Base-by-base conservation (phyloP, 2,797 vertebrate species). In the Glyptemys insculpta region DNA sequence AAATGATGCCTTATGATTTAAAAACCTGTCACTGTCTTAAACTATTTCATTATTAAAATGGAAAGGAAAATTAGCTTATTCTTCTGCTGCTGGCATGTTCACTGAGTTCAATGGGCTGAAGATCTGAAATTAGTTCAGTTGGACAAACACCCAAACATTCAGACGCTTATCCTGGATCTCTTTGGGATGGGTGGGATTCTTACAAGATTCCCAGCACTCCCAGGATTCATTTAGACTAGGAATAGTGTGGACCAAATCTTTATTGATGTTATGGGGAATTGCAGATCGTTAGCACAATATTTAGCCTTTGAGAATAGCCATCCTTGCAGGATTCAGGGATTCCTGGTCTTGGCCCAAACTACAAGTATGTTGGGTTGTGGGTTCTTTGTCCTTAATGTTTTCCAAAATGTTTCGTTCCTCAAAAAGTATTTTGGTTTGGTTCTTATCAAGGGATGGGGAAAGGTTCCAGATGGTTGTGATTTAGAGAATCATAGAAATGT, bases 1-100 rank as follows among this genome's bases (percentile, higher is more conserved):
- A 89, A 44, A 25, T 72, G 81, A 86, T 92, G 79, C 52, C 53
- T 89, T 81, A 81, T 78, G 87, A 41, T 93, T 91, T 78, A 88
- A 57, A 59, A 80, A 47, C 1, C 2, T 52, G 25, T 76, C 79
- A 78, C 47, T 52, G 15, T 84, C 62, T 91, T 94, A 92, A 92
- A 85, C 81, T 83, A 65, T 85, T 95, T 96, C 76, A 56, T 59
- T 91, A 81, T 87, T 65, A 92, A 19, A 8, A 0, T 0, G 0
- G 82, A 90, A 81, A 78, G 18, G 79, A 57, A 50, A 62, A 91
- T 29, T 57, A 84, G 59, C 19, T 62, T 47, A 23, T 16, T 88
- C 52, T 87, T 44, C 83, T 47, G 41, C 37, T 15, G 27, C 85
- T 84, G 59, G n/a, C 23, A 19, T 47, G 81, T 31, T 74, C 37